Percentiles rank a stretch among this genome's conserved stretches.
Conservation (phyloP, 2,797 vertebrate species). For the Bovichtus variegatus region DNA sequence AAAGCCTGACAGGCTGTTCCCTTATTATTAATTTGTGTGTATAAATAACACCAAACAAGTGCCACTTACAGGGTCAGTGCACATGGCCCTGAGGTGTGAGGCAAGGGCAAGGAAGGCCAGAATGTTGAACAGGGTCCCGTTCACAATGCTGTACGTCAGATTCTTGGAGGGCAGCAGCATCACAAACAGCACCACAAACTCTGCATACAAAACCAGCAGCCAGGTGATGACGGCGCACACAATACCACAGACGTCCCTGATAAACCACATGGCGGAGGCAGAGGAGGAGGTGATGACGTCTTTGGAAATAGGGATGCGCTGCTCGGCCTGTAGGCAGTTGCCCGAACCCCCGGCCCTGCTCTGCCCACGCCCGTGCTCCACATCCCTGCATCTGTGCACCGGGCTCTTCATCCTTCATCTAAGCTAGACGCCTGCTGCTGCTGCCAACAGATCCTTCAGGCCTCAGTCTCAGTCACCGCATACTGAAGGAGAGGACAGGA, state of each 20-base stretch:
- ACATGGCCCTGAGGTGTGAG: slow-evolving; percentile 97
- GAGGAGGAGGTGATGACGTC: slow-evolving; percentile 82
- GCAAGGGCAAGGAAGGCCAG: slow-evolving; percentile 96
- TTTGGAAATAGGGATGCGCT: slow-evolving; percentile 85
- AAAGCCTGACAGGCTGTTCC: background rate
- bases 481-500: slow-evolving; percentile 49
- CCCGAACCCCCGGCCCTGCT: slow-evolving; percentile 79
- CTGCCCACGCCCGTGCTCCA: slow-evolving; percentile 85
- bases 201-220: slow-evolving; percentile 96
- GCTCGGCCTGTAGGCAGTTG: slow-evolving; percentile 85
- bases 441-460: slow-evolving; percentile 62
- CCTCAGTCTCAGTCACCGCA: slow-evolving; percentile 84
- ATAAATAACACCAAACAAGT: background rate
- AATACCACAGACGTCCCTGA: slow-evolving; percentile 96
- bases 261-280: slow-evolving; percentile 94
- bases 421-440: slow-evolving; percentile 35
- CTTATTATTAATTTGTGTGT: background rate
- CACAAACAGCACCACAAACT: slow-evolving; percentile 96
- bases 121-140: slow-evolving; percentile 93
- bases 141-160: slow-evolving; percentile 92
- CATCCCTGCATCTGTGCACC: slow-evolving; percentile 93
- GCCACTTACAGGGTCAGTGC: slow-evolving; percentile 96
- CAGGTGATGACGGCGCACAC: slow-evolving; percentile 95
- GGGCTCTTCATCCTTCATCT: slow-evolving; percentile 93
- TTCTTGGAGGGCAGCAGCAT: slow-evolving; percentile 96